These are phyloP conservation scores for Enteromius paludinosus DNA, from an alignment of 2,797 vertebrate genomes.

Conservation along the genomic window DNA sequence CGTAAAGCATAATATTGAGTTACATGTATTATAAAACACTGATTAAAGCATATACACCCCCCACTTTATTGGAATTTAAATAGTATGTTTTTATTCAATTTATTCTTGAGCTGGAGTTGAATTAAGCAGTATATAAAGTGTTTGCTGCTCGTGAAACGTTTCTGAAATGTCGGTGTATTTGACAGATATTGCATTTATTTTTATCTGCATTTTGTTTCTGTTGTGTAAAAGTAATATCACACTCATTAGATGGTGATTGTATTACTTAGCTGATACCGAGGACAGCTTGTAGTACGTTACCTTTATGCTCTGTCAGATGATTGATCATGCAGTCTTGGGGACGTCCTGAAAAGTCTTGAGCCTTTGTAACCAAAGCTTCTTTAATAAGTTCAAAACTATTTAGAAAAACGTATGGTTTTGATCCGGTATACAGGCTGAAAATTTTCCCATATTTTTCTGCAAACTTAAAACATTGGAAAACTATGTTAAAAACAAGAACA, in stretches of 20 bases:
- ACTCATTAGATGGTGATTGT: not conserved
- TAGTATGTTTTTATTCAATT: not conserved
- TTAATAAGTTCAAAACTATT: constrained; percentile 77
- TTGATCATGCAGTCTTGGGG: constrained; percentile 68
- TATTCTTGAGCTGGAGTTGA: not conserved
- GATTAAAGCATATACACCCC: not conserved
- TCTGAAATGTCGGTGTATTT: not conserved
- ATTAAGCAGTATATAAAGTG: not conserved
- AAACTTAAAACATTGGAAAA: constrained; percentile 61
- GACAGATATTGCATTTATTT: not conserved
- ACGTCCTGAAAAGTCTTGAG: constrained; percentile 72
- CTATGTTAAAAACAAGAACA: not conserved
- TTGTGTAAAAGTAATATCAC: not conserved
- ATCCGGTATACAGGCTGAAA: constrained; percentile 73
- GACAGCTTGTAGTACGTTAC: constrained; percentile 51
- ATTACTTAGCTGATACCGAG: not conserved
- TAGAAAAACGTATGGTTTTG: constrained; percentile 70
- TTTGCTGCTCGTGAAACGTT: not conserved
- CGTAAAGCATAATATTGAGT: not conserved
- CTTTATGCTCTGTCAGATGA: constrained; percentile 57
- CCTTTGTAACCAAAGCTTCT: constrained; percentile 70
- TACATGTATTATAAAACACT: not conserved
- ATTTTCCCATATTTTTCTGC: constrained; percentile 72
- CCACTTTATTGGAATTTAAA: not conserved
- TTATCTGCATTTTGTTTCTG: not conserved